Conservation (phyloP, 2,888 invertebrate species). For the Cyclophora punctaria region DNA sequence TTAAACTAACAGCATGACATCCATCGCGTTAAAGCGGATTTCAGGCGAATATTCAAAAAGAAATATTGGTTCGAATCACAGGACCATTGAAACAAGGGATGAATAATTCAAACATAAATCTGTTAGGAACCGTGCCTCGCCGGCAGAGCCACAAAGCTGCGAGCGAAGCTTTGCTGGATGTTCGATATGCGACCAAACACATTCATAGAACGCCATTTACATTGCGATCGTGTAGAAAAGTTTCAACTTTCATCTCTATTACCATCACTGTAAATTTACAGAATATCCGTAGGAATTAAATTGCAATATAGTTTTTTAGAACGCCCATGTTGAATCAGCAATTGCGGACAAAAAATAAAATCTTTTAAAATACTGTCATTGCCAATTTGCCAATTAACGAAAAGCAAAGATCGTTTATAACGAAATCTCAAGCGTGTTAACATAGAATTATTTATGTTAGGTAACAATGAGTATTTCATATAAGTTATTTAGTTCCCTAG, state of each 20-base stretch:
- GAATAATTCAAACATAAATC: conserved; percentile 53
- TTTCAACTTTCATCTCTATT: conserved; percentile 31
- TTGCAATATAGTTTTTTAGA: no score
- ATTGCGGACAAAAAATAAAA: no score
- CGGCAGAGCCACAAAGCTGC: conserved; percentile 6
- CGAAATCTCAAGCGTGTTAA: no score
- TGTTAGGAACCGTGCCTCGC: conserved; percentile 29
- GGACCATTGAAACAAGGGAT: conserved; percentile 33
- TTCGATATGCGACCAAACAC: conserved; percentile 24
- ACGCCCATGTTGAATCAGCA: no score
- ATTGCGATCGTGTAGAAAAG: conserved; percentile 37
- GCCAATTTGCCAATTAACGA: no score
- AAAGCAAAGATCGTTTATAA: no score
- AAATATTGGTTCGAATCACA: conserved; percentile 23
- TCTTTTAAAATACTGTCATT: no score
- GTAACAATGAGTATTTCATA: background rate
- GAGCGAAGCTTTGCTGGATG: conserved; percentile 23
- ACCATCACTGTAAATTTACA: no score
- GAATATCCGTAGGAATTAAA: no score
- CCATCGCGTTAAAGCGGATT: conserved; percentile 7
- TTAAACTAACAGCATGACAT: conserved; percentile 6
- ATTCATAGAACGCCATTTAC: conserved; percentile 28
- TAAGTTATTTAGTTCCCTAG: conserved; percentile 25
- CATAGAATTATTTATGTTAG: no score
- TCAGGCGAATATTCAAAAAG: conserved; percentile 17